Evolutionary conservation across 2,888 invertebrate species (phyloP), one percentile per base, ranked within the genome.

Genomic region (Orthosia cruda): DNA sequence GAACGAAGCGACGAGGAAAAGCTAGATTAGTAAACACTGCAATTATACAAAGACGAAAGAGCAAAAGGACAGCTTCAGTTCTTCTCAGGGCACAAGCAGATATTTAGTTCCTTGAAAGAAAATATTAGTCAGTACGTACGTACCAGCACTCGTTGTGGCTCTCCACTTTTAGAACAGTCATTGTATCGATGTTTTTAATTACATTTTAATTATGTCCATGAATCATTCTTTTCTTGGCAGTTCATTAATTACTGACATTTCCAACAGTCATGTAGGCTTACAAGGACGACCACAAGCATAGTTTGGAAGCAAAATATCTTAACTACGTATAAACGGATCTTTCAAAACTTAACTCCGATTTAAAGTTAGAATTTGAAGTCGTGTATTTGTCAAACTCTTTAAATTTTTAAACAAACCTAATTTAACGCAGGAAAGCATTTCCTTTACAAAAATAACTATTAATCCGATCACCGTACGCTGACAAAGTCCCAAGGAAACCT

Each of bases 171-270:
- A 40, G 9, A 40, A 40, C 15, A 26, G 11, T 15, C 52, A 65
- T n/a, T 12, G 20, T 20, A 52, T 65, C n/a, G 32, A 18, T 40
- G n/a, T 5, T 45, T n/a, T 71, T 49, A 40, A 57, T 57, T 49
- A 32, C 15, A 50, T 58, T 40, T 40, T 23, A 58, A 45, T 58
- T 12, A 45, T 13, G 16, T 45, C n/a, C 50, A 4, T 45, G 0
- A 26, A 69, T 69, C 40, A 50, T 58, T 26, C 16, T 72, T 70
- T 63, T 50, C 16, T 20, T 58, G 23, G 18, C 45, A 54, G 66
- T 54, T 45, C n/a, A 65, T 70, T 70, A 26, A 16, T 54, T 11
- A 47, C 26, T 47, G 54, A 13, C 26, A 26, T 54, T 66, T 70
- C 26, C 16, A 47, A 54, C 16, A 45, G n/a, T n/a, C 40, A 23